phyloP scores from a whole-genome alignment of 1,140 invertebrate species.

The Bombus cullumanus region DNA sequence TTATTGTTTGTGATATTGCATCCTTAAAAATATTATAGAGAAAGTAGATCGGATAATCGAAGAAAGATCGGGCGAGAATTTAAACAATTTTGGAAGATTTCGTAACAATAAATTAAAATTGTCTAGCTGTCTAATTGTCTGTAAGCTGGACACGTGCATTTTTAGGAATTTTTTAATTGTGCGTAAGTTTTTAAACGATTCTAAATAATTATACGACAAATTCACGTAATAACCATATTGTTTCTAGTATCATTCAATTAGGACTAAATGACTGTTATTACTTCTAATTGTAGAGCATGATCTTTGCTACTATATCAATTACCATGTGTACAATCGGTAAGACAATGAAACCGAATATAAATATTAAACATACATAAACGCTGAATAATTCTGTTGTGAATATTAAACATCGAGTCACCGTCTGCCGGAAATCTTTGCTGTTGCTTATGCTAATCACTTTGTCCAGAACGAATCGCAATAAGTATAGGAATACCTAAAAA shows the following conservation, averaged over 20 bases:
- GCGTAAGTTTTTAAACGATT: not conserved
- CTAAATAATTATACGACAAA: not conserved
- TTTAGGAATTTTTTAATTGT: not conserved
- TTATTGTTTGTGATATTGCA: not conserved
- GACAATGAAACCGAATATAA: slow-evolving; percentile 75
- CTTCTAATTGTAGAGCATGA: slow-evolving; percentile 69
- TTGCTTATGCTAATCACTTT: slow-evolving; percentile 72
- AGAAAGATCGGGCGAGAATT: not conserved
- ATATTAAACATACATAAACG: slow-evolving; percentile 74
- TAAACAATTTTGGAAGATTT: not conserved
- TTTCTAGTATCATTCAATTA: not conserved
- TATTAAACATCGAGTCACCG: slow-evolving; percentile 69
- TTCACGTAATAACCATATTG: not conserved
- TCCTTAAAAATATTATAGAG: not conserved
- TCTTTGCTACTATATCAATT: slow-evolving; percentile 70
- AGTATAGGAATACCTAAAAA: slow-evolving; percentile 77
- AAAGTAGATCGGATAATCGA: too few relatives aligned
- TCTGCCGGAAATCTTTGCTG: slow-evolving; percentile 68
- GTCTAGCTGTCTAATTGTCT: too few relatives aligned
- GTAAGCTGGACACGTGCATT: not conserved
- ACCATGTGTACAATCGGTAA: slow-evolving; percentile 74
- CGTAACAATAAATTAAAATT: not conserved
- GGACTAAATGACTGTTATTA: not conserved
- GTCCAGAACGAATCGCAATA: slow-evolving; percentile 76
- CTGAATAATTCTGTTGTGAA: slow-evolving; percentile 72